Evolutionary conservation across 2,888 invertebrate species (phyloP).

Genomic region (Desoria tigrina): DNA sequence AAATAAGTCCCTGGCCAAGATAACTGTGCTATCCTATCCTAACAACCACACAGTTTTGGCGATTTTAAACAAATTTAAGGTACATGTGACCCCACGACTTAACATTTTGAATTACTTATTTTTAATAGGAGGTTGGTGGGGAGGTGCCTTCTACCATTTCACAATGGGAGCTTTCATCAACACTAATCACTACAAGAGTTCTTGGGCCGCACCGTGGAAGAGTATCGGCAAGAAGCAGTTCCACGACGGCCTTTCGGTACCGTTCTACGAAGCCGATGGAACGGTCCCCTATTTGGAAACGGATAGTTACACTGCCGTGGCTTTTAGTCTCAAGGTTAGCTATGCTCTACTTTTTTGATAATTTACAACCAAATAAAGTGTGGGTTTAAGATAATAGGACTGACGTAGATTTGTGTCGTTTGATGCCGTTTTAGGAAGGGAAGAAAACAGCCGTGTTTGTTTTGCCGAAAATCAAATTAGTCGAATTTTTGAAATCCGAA

Average conservation of each 20-base stretch:
- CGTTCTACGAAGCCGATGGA: constrained; percentile 39
- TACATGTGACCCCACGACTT: neutral
- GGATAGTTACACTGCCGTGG: constrained; percentile 40
- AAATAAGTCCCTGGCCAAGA: no score
- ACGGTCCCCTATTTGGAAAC: constrained; percentile 28
- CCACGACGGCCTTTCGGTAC: constrained; percentile 39
- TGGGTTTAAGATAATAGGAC: neutral
- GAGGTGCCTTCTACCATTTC: constrained; percentile 43
- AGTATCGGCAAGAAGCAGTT: constrained; percentile 36
- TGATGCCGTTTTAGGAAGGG: no score
- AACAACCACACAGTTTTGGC: no score
- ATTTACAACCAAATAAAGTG: neutral
- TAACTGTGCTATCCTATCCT: no score
- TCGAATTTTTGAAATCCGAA: constrained; percentile 39
- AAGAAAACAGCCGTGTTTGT: constrained; percentile 40
- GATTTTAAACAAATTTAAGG: no score
- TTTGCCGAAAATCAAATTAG: constrained; percentile 38
- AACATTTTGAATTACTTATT: constrained; percentile 6
- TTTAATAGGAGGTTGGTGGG: constrained; percentile 44
- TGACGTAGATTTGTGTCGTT: no score
- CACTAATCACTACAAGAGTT: constrained; percentile 38
- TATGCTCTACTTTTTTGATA: neutral
- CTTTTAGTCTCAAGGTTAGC: constrained; percentile 35
- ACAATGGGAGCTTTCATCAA: constrained; percentile 44
- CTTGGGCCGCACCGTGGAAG: constrained; percentile 34